Evolutionary conservation across 2,888 invertebrate genomes (phyloP).

Genomic region (Plagodis pulveraria): DNA sequence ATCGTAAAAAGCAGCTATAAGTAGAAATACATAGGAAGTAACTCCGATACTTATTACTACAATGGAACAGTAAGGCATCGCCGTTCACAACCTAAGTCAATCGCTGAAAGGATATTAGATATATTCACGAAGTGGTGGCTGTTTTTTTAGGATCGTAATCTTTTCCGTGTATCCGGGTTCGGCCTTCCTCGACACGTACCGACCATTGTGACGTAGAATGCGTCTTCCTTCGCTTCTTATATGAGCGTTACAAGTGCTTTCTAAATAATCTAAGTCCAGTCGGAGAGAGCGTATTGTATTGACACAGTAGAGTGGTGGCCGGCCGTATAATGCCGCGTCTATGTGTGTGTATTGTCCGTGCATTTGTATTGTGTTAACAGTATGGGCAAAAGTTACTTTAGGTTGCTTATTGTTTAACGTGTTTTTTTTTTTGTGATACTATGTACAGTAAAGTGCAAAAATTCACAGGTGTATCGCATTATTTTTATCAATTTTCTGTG

Average conservation of each 20-base stretch:
- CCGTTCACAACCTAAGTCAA: constrained; percentile 64
- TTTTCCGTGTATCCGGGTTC: constrained; percentile 76
- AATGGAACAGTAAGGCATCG: constrained; percentile 47
- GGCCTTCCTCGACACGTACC: constrained; percentile 79
- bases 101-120: constrained; percentile 73
- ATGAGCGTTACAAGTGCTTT: constrained; percentile 86
- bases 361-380: not conserved
- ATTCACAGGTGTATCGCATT: not conserved
- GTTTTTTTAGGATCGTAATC: constrained; percentile 85
- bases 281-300: constrained; percentile 86
- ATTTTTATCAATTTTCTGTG: not conserved
- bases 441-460: not conserved
- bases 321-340: constrained; percentile 78
- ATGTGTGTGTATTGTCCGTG: constrained; percentile 65
- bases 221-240: constrained; percentile 84
- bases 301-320: constrained; percentile 85
- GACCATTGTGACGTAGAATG: constrained; percentile 82
- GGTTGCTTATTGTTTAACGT: not conserved
- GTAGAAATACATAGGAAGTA: too few relatives aligned
- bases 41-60: constrained; percentile 21
- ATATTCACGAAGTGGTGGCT: constrained; percentile 73
- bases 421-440: too few relatives aligned
- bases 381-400: constrained; percentile 2
- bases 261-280: constrained; percentile 86
- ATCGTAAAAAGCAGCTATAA: too few relatives aligned